These are phyloP conservation scores for Drosophila mimica DNA, from an alignment of 2,888 invertebrate genomes.

Conservation along the genomic window DNA sequence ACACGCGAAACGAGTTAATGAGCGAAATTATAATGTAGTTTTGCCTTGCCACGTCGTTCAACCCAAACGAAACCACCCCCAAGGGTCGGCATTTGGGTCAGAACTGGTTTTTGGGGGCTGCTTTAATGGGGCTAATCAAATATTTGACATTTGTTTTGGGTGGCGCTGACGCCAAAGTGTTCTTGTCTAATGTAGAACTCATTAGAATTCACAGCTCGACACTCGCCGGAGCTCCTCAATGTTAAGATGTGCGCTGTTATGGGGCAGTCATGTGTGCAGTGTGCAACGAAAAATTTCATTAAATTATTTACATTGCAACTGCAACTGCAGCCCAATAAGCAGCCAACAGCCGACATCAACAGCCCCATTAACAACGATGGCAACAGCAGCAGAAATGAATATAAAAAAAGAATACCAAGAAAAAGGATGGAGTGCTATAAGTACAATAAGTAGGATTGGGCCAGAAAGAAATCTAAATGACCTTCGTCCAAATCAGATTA, in stretches of 20 bases:
- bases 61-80: constrained; percentile 56
- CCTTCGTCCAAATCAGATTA: background rate
- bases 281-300: constrained; percentile 55
- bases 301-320: constrained; percentile 54
- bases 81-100: constrained; percentile 67
- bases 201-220: constrained; percentile 35
- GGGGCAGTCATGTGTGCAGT: constrained; percentile 23
- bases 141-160: constrained; percentile 75
- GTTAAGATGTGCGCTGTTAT: constrained; percentile 2
- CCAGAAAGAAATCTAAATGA: constrained; percentile 8
- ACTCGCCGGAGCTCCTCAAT: constrained; percentile 14
- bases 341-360: constrained; percentile 43
- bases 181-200: constrained; percentile 52
- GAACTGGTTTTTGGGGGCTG: constrained; percentile 31
- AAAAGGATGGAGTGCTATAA: constrained; percentile 7
- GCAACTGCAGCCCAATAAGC: constrained; percentile 44
- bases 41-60: constrained; percentile 29
- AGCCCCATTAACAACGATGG: constrained; percentile 47
- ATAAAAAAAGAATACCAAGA: background rate
- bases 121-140: constrained; percentile 80
- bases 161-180: constrained; percentile 48
- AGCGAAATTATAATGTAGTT: constrained; percentile 77
- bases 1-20: constrained; percentile 73
- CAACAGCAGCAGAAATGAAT: constrained; percentile 24
- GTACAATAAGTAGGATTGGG: background rate